Conservation (phyloP, 1,140 invertebrate genomes). For the Drosophila seguyi region DNA sequence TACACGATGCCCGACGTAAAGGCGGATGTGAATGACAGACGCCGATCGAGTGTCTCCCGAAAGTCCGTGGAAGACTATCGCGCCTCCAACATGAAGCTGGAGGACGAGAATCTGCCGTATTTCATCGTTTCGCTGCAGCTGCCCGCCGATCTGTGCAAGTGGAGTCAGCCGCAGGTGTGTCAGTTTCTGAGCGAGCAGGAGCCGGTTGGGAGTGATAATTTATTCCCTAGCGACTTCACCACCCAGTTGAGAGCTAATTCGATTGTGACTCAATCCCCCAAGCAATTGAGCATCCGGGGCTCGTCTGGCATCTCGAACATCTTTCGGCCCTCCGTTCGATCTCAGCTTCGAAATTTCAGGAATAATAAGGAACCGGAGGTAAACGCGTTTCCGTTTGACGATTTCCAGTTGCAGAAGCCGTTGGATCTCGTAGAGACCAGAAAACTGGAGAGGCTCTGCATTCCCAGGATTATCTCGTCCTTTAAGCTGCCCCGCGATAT, state of each 20-base stretch:
- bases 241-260: background rate
- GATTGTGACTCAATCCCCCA: too few species aligned
- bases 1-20: conserved; percentile 38
- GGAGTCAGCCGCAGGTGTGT: conserved; percentile 62
- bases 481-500: conserved; percentile 69
- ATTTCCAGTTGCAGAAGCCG: conserved; percentile 41
- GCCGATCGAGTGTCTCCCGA: background rate
- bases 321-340: conserved; percentile 52
- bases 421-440: conserved; percentile 43
- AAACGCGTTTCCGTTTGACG: conserved; percentile 1
- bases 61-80: background rate
- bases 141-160: conserved; percentile 59
- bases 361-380: accelerated
- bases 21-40: conserved; percentile 8
- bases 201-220: background rate
- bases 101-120: conserved; percentile 41
- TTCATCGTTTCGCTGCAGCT: conserved; percentile 61
- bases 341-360: conserved; percentile 1
- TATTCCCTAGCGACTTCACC: accelerated
- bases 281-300: background rate
- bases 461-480: conserved; percentile 69
- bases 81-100: background rate
- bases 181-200: conserved; percentile 49
- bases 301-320: conserved; percentile 18
- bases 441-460: conserved; percentile 29